Base-by-base conservation (phyloP, 2,797 vertebrate genomes). In the Passerculus sandwichensis region DNA sequence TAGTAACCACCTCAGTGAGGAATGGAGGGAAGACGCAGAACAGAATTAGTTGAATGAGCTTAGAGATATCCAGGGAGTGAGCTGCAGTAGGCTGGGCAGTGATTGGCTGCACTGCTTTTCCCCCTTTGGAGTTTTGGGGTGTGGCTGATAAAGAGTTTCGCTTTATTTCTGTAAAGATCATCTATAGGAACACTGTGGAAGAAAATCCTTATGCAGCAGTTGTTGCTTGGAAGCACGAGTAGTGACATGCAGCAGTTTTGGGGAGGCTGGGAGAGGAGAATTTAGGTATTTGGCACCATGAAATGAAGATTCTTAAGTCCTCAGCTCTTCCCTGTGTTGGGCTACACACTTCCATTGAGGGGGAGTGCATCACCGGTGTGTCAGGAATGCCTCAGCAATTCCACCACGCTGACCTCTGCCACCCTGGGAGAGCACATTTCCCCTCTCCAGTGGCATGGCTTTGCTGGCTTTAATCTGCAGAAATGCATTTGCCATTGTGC, bases 281-380 rank as follows among this genome's bases (percentile, higher is more conserved):
- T 29, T n/a, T 6, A 15, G 26, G 11, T 81, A 5, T 73, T 57
- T 92, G 86, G 71, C 78, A 42, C 42, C 38, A 13, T 26, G 7
- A 86, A 79, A 8, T 5, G 60, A 59, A 72, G 59, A 54, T 25
- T 47, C 25, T 3, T 8, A 45, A 34, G n/a, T n/a, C 56, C 36
- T 20, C 10, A 34, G 38, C 34, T 42, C 62, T 91, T 82, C 53
- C 53, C 30, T 48, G 0, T 4, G 1, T 17, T 54, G 38, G 59
- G 66, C 23, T 80, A 3, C 29, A 2, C 2, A 0, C 47, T 72
- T 42, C 18, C 27, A 2, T 2, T 4, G 61, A n/a, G 11, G n/a
- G 38, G 61, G 34, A 42, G 32, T 36, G 60, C 6, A 1, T 48
- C 36, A 15, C 59, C 0, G 0, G 2, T 42, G 70, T 54, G 27